These are phyloP conservation scores for Uloborus diversus DNA, from an alignment of 1,140 invertebrate species.

Conservation along the genomic window DNA sequence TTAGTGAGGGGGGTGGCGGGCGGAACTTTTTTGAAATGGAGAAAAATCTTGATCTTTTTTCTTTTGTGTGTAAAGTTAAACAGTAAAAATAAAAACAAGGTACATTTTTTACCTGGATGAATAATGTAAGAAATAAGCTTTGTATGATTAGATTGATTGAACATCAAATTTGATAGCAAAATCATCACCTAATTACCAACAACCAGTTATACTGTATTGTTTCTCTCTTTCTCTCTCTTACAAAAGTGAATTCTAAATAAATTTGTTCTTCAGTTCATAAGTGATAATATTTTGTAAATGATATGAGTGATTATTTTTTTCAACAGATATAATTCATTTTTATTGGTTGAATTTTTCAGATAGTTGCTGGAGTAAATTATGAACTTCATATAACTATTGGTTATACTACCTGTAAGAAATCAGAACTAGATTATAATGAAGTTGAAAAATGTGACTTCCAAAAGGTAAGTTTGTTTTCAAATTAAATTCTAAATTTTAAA, in stretches of 20 bases:
- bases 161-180: not conserved
- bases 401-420: conserved; percentile 61
- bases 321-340: conserved; percentile 7
- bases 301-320: not conserved
- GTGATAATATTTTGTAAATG: not conserved
- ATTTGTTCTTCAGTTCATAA: not conserved
- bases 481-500: conserved; percentile 9
- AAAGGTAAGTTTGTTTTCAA: conserved; percentile 45
- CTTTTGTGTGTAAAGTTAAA: too few species aligned
- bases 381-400: conserved; percentile 61
- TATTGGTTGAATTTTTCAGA: conserved; percentile 60
- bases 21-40: too few species aligned
- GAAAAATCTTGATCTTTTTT: too few species aligned
- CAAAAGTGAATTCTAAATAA: not conserved
- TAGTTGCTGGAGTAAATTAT: conserved; percentile 64
- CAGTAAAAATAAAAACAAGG: too few species aligned
- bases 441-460: conserved; percentile 62
- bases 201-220: too few species aligned
- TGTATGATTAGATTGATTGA: too few species aligned
- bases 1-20: too few species aligned
- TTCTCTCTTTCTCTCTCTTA: too few species aligned
- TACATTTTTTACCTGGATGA: too few species aligned
- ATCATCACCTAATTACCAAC: too few species aligned
- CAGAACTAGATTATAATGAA: conserved; percentile 61
- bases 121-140: too few species aligned